Conservation (phyloP, 2,888 invertebrate genomes). For the Eubasilissa splendida region DNA sequence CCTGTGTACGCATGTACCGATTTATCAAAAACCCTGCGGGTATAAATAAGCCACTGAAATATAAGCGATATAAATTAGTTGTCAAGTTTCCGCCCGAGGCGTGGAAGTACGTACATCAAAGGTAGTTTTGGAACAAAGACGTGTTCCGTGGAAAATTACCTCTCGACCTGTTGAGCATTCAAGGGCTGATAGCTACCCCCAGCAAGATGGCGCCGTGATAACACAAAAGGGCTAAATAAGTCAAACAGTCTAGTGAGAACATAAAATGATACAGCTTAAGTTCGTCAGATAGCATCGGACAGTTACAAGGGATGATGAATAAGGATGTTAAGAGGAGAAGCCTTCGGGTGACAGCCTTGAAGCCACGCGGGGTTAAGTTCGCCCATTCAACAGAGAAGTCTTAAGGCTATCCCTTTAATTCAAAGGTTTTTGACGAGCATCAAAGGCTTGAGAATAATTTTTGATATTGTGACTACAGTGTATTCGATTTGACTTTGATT, state of each 20-base stretch:
- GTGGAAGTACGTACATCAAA: neutral
- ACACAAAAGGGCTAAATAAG: conserved; percentile 25
- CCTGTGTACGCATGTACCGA: no score
- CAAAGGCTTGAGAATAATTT: no score
- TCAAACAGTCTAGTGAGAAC: conserved; percentile 26
- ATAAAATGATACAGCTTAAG: conserved; percentile 16
- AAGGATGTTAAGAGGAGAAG: neutral
- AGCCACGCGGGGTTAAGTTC: no score
- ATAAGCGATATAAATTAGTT: conserved; percentile 25
- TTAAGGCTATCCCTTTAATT: no score
- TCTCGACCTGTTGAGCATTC: conserved; percentile 27
- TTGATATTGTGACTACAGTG: no score
- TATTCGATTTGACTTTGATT: no score
- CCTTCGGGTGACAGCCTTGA: neutral
- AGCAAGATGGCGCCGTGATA: conserved; percentile 13
- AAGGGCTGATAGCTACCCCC: neutral
- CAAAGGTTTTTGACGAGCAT: no score
- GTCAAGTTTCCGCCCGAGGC: conserved; percentile 8
- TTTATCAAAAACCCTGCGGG: no score
- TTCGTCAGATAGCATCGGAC: conserved; percentile 11
- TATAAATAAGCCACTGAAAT: neutral
- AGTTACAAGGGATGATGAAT: conserved; percentile 7
- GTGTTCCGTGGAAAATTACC: conserved; percentile 5
- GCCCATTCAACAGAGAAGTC: no score
- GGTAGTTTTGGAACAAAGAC: conserved; percentile 23